Percentiles rank a stretch among this genome's conserved stretches.
Conservation (phyloP, 1,140 invertebrate genomes). For the Schmidtea mediterranea region DNA sequence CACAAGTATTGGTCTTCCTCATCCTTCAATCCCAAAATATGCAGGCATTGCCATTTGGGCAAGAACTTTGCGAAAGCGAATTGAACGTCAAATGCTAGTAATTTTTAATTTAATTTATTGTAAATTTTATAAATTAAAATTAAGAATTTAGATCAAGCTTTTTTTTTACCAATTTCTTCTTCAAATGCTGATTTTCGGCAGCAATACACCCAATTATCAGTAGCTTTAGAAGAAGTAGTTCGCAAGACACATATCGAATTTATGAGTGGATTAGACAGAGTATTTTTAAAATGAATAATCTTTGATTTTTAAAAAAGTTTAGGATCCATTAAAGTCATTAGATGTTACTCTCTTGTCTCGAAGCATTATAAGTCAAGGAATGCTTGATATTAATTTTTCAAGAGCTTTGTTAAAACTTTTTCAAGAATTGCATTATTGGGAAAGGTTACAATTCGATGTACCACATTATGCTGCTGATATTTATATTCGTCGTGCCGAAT, state of each 20-base stretch:
- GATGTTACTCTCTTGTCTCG: constrained; percentile 40
- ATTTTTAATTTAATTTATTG: neutral
- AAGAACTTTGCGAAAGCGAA: constrained; percentile 33
- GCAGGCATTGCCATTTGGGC: constrained; percentile 40
- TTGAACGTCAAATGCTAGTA: constrained; percentile 33
- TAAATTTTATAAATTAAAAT: constrained; percentile 7
- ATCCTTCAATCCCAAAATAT: constrained; percentile 34
- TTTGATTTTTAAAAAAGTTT: neutral
- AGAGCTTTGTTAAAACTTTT: constrained; percentile 34
- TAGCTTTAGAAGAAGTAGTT: constrained; percentile 38
- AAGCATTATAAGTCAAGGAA: constrained; percentile 32
- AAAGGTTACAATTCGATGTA: constrained; percentile 36
- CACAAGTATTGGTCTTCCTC: constrained; percentile 33
- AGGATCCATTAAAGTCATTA: constrained; percentile 35
- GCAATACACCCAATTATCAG: constrained; percentile 37
- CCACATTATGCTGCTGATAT: constrained; percentile 33
- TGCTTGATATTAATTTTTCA: constrained; percentile 51
- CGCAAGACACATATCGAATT: constrained; percentile 35
- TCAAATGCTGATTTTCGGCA: constrained; percentile 40
- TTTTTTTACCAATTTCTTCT: constrained; percentile 41
- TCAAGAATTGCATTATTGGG: constrained; percentile 41
- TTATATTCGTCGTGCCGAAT: constrained; percentile 34
- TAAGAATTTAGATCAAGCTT: constrained; percentile 37
- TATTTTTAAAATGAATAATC: neutral
- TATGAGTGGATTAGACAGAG: neutral